A percentile compares a stretch with the other conserved stretches of the same genome.
Conservation (phyloP, 1,140 invertebrate species). For the Sitophilus oryzae region DNA sequence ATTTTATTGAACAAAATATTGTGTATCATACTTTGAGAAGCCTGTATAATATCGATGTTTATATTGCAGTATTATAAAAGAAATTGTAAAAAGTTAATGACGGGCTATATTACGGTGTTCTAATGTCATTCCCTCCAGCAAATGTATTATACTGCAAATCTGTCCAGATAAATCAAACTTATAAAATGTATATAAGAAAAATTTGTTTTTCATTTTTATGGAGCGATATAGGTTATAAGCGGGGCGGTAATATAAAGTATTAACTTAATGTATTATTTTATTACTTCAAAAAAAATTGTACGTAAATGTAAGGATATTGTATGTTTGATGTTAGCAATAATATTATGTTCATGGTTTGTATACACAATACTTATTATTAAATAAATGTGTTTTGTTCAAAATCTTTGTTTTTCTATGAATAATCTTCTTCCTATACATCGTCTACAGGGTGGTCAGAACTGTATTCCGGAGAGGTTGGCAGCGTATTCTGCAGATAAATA, state of each 20-base stretch:
- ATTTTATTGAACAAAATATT: too few relatives aligned
- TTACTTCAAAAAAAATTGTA: slow-evolving; percentile 43
- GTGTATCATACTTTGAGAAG: too few relatives aligned
- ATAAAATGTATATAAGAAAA: slow-evolving; percentile 44
- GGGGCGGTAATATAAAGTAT: slow-evolving; percentile 36
- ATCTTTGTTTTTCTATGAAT: too few relatives aligned
- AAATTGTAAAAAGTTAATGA: neutral
- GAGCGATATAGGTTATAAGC: slow-evolving; percentile 33
- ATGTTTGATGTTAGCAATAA: slow-evolving; percentile 47
- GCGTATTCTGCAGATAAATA: too few relatives aligned
- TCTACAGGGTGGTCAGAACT: too few relatives aligned
- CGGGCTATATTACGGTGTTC: slow-evolving; percentile 20
- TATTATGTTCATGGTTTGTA: slow-evolving; percentile 42
- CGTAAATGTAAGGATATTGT: slow-evolving; percentile 45
- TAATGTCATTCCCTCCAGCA: slow-evolving; percentile 44
- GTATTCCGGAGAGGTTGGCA: too few relatives aligned
- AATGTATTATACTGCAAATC: slow-evolving; percentile 45
- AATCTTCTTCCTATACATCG: too few relatives aligned
- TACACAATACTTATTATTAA: slow-evolving; percentile 39
- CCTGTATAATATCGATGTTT: too few relatives aligned
- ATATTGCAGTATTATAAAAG: slow-evolving; percentile 1
- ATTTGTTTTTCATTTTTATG: slow-evolving; percentile 40
- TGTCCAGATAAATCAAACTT: slow-evolving; percentile 46
- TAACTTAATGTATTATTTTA: slow-evolving; percentile 43
- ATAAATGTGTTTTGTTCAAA: slow-evolving; percentile 44